Evolutionary conservation across 2,797 vertebrate species (phyloP).

Genomic region (Melanotaenia pygmaea): DNA sequence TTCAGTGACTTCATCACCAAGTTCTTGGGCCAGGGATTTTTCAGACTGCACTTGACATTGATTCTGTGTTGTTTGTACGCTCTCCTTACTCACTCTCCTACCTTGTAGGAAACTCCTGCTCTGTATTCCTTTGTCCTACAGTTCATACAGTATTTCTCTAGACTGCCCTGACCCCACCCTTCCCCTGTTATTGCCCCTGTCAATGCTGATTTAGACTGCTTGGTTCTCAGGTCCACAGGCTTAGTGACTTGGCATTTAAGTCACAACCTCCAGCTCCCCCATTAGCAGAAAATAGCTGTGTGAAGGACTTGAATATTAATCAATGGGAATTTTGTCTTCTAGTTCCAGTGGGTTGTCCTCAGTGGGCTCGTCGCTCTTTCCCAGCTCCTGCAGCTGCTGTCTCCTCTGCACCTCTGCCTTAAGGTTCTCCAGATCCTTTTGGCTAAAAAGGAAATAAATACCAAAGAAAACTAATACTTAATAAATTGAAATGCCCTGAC

Average conservation of each 20-base stretch:
- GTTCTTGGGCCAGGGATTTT: slow-evolving; percentile 45
- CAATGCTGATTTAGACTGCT: slow-evolving; percentile 75
- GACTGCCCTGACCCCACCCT: slow-evolving; percentile 58
- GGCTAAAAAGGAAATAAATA: slow-evolving; percentile 77
- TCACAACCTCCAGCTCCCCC: slow-evolving; percentile 61
- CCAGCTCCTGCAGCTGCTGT: slow-evolving; percentile 92
- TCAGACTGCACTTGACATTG: slow-evolving; percentile 68
- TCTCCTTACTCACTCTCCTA: slow-evolving; percentile 48
- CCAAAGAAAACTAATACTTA: background rate
- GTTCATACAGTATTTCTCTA: slow-evolving; percentile 61
- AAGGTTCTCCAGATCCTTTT: slow-evolving; percentile 98
- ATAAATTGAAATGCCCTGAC: background rate
- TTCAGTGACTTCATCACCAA: slow-evolving; percentile 41
- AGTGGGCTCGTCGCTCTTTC: slow-evolving; percentile 80
- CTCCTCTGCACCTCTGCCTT: slow-evolving; percentile 96
- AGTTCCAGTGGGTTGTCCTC: slow-evolving; percentile 77
- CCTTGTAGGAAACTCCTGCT: slow-evolving; percentile 57
- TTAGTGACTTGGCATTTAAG: slow-evolving; percentile 72
- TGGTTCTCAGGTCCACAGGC: slow-evolving; percentile 73
- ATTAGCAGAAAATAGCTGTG: slow-evolving; percentile 66
- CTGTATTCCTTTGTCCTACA: slow-evolving; percentile 56
- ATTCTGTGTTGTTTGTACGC: slow-evolving; percentile 59
- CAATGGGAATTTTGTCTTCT: slow-evolving; percentile 84
- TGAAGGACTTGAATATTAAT: slow-evolving; percentile 70
- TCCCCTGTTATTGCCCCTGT: slow-evolving; percentile 54